Base-by-base conservation (phyloP, 1,140 invertebrate species). In the Wasmannia auropunctata region DNA sequence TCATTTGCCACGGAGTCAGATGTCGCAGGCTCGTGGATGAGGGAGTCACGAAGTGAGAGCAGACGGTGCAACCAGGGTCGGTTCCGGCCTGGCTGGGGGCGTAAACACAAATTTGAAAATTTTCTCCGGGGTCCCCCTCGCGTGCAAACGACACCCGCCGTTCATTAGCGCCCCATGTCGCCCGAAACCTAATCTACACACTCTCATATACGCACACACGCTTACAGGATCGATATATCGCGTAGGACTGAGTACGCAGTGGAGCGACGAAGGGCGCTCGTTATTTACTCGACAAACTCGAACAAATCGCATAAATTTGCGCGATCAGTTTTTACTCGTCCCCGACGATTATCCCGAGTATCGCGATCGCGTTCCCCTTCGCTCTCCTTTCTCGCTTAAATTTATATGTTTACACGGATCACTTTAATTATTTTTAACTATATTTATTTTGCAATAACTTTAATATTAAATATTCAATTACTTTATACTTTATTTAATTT, bases 161-260 rank as follows among this genome's bases (percentile, higher is more conserved):
- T 93, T 93, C 91, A 93, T 93, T 93, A 93, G 88, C 91, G 93
- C 25, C 40, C 88, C 91, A 70, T 92, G 93, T 93, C 90, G 75
- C 72, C 83, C 75, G 86, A 89, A 86, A 92, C 79, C 90, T 91
- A 92, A 93, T 91, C 89, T 92, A 89, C 89, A 84, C 75, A 54
- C 25, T 58, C 60, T 60, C 69, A 63, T 70, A 69, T 10, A 31
- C 31, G 76, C 70, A 67, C 16, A 85, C 67, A 58, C 77, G 34
- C 25, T 43, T 46, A 49, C 31, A 79, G 67, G 79, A 81, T 84
- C 87, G 63, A 86, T 85, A 85, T 60, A 79, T 87, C 80, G 81
- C 60, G 79, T 63, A 76, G 65, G 43, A 76, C 51, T 31, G 49
- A 51, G 49, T 40, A 31, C 8, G 60, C 62, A 37, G 19, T 11